phyloP scores from a whole-genome alignment of 2,113 vertebrate genomes.

The Bos indicus region DNA sequence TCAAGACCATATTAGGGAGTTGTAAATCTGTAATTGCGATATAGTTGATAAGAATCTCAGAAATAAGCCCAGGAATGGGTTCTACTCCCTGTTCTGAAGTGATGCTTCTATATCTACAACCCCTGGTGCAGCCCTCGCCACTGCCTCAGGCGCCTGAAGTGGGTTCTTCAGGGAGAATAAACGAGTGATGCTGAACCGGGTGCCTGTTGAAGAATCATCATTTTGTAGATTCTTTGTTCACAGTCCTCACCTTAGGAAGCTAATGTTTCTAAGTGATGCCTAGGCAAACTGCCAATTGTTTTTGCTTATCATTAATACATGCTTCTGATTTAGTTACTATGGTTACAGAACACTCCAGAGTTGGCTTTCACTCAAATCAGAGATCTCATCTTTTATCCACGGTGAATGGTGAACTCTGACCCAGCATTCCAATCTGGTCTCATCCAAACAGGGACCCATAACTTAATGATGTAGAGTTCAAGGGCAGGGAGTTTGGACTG shows the following conservation, averaged over 20 bases:
- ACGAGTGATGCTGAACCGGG: background rate
- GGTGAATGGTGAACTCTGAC: background rate
- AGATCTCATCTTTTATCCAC: background rate
- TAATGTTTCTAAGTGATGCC: constrained; percentile 48
- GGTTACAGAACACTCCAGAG: constrained; percentile 37
- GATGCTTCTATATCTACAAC: background rate
- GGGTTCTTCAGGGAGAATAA: background rate
- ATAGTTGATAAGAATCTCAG: background rate
- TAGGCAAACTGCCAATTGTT: constrained; percentile 57
- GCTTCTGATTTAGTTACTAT: constrained; percentile 58
- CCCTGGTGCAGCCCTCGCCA: background rate
- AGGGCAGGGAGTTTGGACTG: background rate
- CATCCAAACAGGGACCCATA: background rate
- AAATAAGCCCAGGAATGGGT: background rate
- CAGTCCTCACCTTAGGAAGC: constrained; percentile 35
- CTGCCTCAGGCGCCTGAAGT: background rate
- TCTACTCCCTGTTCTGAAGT: background rate
- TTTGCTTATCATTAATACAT: constrained; percentile 49
- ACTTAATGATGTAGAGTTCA: background rate
- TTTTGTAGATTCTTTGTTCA: background rate
- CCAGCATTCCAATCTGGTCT: background rate
- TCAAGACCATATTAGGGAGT: background rate
- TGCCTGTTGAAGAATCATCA: background rate
- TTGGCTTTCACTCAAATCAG: background rate
- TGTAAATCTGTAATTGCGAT: background rate